Evolutionary conservation across 2,797 vertebrate species (phyloP), one percentile per base, ranked within the genome.

Genomic region (Ispidina picta): DNA sequence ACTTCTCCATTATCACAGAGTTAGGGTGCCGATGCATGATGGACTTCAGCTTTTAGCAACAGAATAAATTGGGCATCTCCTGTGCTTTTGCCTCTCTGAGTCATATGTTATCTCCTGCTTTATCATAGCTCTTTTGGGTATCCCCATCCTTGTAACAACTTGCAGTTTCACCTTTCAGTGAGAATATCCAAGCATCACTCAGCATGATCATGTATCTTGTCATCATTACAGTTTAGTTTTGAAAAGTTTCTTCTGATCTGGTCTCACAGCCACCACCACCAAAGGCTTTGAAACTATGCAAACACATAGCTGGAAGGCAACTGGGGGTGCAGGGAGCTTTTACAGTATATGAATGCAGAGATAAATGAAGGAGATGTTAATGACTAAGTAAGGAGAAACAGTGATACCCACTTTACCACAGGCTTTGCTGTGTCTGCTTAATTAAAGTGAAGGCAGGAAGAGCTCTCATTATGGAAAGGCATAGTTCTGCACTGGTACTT

Each of bases 201-300:
- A 63, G 48, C 26, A 12, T 14, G 26, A 58, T 11, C 2, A 1
- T 15, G 5, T 62, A 15, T 75, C 86, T 69, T 76, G 59, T 62
- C 43, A 39, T 69, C 2, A 0, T 23, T 48, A 37, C 10, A 10
- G 54, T 78, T 88, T 25, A 5, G 3, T 39, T 74, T 74, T 41
- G 43, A 23, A 31, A 78, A 51, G 33, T 22, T 76, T n/a, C 26
- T 76, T 0, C 1, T 64, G 26, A 39, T 35, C 18, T 8, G 17
- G 41, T 52, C 2, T 4, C 22, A 6, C 0, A 1, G 55, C 43
- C 33, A 41, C 37, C 20, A 14, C 10, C 25, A 51, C 20, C 51
- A 26, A 12, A 2, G 64, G 31, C 21, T 63, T 52, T 2, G 11
- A 46, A 75, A 55, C 28, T 54, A 3, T 18, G 65, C 46, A 28